phyloP scores from a whole-genome alignment of 1,140 invertebrate species.

The Aphis gossypii region DNA sequence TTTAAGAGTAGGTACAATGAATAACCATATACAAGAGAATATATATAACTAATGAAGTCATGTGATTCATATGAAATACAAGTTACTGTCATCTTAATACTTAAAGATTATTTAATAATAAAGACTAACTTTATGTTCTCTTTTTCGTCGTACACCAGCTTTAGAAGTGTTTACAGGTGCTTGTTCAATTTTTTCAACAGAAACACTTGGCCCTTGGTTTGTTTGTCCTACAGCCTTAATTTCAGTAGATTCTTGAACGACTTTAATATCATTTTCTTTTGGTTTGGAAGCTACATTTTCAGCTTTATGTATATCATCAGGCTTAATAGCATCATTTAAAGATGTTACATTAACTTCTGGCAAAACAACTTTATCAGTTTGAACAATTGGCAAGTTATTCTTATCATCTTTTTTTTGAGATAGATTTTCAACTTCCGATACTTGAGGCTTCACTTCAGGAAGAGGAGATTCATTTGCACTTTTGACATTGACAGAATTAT shows the following conservation, averaged over 20 bases:
- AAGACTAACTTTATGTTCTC: conserved; percentile 49
- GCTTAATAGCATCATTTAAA: not conserved
- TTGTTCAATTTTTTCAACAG: conserved; percentile 26
- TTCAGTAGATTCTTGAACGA: conserved; percentile 26
- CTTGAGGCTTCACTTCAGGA: not conserved
- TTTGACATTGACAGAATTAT: conserved; percentile 6
- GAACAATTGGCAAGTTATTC: not conserved
- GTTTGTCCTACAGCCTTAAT: not conserved
- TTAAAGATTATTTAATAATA: not conserved
- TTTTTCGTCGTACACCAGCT: conserved; percentile 20
- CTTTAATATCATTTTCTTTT: conserved; percentile 31
- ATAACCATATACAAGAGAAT: not conserved
- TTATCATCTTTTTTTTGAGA: conserved; percentile 53
- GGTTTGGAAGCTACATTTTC: conserved; percentile 18
- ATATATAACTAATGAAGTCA: not conserved
- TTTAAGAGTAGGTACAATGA: too few species aligned
- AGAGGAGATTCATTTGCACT: conserved; percentile 12
- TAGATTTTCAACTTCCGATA: conserved; percentile 46
- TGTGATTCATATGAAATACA: too few species aligned
- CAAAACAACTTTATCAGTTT: conserved; percentile 4
- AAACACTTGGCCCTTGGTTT: not conserved
- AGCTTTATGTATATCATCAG: not conserved
- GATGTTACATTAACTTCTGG: not conserved
- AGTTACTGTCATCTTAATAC: not conserved
- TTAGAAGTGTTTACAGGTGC: conserved; percentile 10